phyloP scores from a whole-genome alignment of 2,797 vertebrate species.

The Halcyon badia region DNA sequence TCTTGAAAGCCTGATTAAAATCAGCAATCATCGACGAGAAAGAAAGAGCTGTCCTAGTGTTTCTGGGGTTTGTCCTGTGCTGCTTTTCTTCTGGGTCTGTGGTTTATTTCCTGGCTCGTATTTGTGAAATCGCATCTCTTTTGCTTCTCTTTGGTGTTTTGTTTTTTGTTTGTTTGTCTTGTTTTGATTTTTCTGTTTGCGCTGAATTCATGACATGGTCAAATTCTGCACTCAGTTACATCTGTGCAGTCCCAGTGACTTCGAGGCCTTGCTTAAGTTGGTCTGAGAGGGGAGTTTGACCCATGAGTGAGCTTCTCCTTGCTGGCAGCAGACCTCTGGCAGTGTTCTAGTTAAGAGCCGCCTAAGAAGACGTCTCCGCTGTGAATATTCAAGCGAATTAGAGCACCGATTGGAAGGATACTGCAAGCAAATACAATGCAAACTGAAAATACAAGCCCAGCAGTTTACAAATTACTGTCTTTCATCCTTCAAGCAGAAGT shows the following conservation, averaged over 20 bases:
- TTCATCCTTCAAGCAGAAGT: slow-evolving; percentile 16
- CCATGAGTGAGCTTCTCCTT: background rate
- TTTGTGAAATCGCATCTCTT: background rate
- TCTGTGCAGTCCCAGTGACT: slow-evolving; percentile 6
- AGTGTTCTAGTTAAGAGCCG: slow-evolving; percentile 54
- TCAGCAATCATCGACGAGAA: background rate
- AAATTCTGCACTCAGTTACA: background rate
- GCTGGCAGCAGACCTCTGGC: slow-evolving; percentile 46
- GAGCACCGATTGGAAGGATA: slow-evolving; percentile 21
- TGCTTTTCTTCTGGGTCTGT: slow-evolving; percentile 4
- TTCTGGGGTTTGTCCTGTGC: background rate
- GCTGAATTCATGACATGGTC: background rate
- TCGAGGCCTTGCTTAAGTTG: background rate
- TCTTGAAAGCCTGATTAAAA: background rate
- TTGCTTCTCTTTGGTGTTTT: background rate
- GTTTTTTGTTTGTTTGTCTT: background rate
- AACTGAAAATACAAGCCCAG: slow-evolving; percentile 7
- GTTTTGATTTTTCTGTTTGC: background rate
- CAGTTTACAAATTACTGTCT: background rate
- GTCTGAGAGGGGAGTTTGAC: background rate
- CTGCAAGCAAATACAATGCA: slow-evolving; percentile 24
- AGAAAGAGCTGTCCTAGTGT: background rate
- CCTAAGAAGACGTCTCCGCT: slow-evolving; percentile 17
- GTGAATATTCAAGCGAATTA: slow-evolving; percentile 55
- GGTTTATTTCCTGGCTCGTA: background rate